Evolutionary conservation across 2,797 vertebrate genomes (phyloP).

Genomic region (Vultur gryphus): DNA sequence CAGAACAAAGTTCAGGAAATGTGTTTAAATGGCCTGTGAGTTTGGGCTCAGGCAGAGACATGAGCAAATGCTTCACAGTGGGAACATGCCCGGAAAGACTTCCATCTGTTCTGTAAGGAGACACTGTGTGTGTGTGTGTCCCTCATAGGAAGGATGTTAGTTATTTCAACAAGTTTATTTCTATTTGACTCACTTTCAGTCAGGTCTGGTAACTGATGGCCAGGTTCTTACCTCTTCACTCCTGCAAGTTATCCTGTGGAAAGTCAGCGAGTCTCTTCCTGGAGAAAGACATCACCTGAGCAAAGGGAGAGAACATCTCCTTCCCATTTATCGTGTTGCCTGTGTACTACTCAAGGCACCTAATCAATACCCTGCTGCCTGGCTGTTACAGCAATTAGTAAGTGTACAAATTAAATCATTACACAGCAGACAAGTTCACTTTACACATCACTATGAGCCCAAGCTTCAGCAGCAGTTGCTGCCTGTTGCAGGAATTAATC

Average conservation of each 20-base stretch:
- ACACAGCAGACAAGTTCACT: neutral
- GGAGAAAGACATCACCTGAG: neutral
- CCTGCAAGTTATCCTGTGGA: neutral
- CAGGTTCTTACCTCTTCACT: neutral
- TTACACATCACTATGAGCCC: neutral
- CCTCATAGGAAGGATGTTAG: neutral
- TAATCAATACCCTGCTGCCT: neutral
- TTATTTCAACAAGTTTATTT: neutral
- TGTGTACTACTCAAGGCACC: neutral
- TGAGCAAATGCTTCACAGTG: neutral
- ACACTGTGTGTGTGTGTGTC: too few relatives aligned
- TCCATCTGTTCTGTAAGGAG: neutral
- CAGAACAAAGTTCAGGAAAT: neutral
- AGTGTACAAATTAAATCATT: neutral
- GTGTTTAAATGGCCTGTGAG: neutral
- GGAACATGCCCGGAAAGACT: neutral
- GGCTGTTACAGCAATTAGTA: neutral
- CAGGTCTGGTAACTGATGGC: neutral
- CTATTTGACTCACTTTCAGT: neutral
- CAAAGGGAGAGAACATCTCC: neutral
- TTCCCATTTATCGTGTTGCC: neutral
- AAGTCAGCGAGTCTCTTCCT: neutral
- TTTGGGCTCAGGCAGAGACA: neutral
- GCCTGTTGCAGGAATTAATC: slow-evolving; percentile 14
- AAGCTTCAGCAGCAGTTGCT: neutral